These are phyloP conservation scores for Anguilla japonica DNA, from an alignment of 2,113 vertebrate species.

Conservation along the genomic window DNA sequence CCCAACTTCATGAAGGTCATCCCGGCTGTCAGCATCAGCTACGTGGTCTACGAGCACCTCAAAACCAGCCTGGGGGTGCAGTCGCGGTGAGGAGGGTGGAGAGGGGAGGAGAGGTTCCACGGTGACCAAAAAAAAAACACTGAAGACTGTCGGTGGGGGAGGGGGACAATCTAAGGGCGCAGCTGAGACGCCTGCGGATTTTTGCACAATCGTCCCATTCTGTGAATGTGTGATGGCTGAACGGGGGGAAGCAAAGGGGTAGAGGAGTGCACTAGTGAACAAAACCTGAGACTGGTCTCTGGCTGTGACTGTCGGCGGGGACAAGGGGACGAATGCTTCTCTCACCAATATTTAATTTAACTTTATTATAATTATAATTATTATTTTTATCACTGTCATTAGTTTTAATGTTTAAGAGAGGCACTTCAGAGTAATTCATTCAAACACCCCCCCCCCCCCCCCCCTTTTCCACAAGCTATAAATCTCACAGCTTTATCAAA, in stretches of 20 bases:
- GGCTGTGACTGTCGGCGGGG: not conserved
- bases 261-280: slow-evolving; percentile 52
- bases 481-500: slow-evolving; percentile 1
- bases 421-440: not conserved
- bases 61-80: slow-evolving; percentile 90
- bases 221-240: slow-evolving; percentile 83
- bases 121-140: not conserved
- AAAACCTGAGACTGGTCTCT: slow-evolving; percentile 25
- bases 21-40: slow-evolving; percentile 97
- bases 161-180: not conserved
- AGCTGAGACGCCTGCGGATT: slow-evolving; percentile 39
- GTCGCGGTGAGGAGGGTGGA: slow-evolving; percentile 74
- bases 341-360: not conserved
- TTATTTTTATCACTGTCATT: not conserved
- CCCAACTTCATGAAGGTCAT: slow-evolving; percentile 98
- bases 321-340: slow-evolving; percentile 16
- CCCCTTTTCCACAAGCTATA: not conserved
- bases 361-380: not conserved
- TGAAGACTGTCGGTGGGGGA: not conserved
- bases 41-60: slow-evolving; percentile 92
- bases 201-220: slow-evolving; percentile 79
- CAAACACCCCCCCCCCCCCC: not conserved
- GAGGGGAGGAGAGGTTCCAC: not conserved
- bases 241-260: slow-evolving; percentile 13
- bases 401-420: slow-evolving; percentile 9